These are phyloP conservation scores for Lanistes nyassanus DNA, from an alignment of 1,140 invertebrate genomes.

Conservation along the genomic window DNA sequence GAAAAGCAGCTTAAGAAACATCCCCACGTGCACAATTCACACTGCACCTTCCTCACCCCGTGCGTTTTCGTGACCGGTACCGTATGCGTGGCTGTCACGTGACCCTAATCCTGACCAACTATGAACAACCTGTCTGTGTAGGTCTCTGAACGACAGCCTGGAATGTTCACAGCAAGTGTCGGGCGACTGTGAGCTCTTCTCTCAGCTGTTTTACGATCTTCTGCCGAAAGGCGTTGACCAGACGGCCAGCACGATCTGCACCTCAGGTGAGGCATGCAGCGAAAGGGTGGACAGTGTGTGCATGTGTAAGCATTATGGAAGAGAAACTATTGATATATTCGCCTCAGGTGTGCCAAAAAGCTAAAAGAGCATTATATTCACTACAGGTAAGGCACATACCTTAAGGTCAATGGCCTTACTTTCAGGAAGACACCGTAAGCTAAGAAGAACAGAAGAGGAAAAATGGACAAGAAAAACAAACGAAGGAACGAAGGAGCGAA, in stretches of 20 bases:
- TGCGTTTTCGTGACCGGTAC: no score
- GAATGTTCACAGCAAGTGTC: constrained; percentile 31
- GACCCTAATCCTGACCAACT: no score
- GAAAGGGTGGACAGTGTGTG: neutral
- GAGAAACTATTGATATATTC: neutral
- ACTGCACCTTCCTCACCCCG: no score
- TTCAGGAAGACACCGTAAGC: neutral
- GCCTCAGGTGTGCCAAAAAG: neutral
- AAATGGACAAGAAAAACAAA: neutral
- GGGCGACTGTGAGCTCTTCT: constrained; percentile 32
- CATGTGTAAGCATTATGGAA: no score
- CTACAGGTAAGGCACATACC: neutral
- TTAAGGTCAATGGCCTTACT: neutral
- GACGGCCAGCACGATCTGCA: constrained; percentile 37
- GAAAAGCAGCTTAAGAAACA: no score
- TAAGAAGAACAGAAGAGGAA: neutral
- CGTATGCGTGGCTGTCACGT: no score
- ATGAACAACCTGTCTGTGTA: constrained; percentile 11
- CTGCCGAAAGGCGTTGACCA: constrained; percentile 35
- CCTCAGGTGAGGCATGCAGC: constrained; percentile 23
- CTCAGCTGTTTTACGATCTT: constrained; percentile 36
- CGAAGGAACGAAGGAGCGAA: neutral
- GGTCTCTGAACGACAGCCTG: constrained; percentile 39
- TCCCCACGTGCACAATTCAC: no score
- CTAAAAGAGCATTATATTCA: neutral